Conservation (phyloP, 2,888 invertebrate species). For the Lymantria dispar region DNA sequence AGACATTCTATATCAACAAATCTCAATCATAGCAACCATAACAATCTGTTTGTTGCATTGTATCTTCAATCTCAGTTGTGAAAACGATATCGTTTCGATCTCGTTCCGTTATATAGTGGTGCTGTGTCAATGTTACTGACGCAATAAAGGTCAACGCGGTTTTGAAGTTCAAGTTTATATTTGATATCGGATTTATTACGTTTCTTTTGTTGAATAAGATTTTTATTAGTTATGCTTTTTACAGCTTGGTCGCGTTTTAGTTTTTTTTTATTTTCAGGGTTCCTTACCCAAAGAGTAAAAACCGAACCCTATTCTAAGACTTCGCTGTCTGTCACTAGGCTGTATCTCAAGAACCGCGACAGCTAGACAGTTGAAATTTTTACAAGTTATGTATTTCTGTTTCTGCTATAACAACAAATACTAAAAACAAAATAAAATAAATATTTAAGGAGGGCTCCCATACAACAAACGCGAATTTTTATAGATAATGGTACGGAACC, state of each 20-base stretch:
- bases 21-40: conserved; percentile 15
- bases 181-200: conserved; percentile 8
- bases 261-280: no score
- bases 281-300: no score
- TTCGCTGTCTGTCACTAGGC: no score
- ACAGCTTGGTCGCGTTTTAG: neutral
- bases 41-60: conserved; percentile 31
- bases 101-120: conserved; percentile 47
- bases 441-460: no score
- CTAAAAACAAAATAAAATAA: no score
- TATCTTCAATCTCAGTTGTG: conserved; percentile 44
- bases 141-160: conserved; percentile 26
- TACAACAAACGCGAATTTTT: no score
- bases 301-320: no score
- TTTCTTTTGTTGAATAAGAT: conserved; percentile 5
- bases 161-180: conserved; percentile 30
- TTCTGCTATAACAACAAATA: no score
- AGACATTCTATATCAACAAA: conserved; percentile 7
- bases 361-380: no score
- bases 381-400: no score
- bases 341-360: no score
- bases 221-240: neutral
- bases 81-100: conserved; percentile 58
- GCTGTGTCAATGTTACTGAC: conserved; percentile 44
- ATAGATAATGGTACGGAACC: no score